Evolutionary conservation across 2,797 vertebrate genomes (phyloP).

Genomic region (Lates japonicus): DNA sequence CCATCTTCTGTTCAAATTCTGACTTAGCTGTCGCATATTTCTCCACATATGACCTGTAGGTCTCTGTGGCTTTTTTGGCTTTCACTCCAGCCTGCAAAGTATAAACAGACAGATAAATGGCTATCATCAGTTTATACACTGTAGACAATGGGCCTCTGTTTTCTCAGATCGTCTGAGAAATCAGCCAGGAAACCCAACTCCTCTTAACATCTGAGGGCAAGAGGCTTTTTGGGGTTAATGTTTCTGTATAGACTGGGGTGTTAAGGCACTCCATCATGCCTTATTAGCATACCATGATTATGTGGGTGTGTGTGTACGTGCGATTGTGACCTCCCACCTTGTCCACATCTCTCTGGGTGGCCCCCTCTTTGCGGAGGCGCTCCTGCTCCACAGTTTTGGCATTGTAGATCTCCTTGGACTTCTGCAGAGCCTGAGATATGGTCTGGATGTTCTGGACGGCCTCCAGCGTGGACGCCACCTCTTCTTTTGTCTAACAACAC

Average conservation of each 20-base stretch:
- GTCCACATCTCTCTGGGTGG: constrained; percentile 95
- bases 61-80: constrained; percentile 97
- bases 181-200: constrained; percentile 13
- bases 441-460: constrained; percentile 97
- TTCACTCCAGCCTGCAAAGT: constrained; percentile 92
- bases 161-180: constrained; percentile 42
- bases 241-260: constrained; percentile 33
- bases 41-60: constrained; percentile 95
- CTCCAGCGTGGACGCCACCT: constrained; percentile 96
- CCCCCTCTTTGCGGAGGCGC: constrained; percentile 96
- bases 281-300: constrained; percentile 57
- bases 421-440: constrained; percentile 94
- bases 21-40: constrained; percentile 95
- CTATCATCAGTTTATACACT: constrained; percentile 20
- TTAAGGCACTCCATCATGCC: constrained; percentile 59
- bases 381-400: constrained; percentile 95
- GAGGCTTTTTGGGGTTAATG: constrained; percentile 33
- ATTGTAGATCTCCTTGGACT: constrained; percentile 97
- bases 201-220: constrained; percentile 40
- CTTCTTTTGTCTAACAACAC: constrained; percentile 93
- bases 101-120: constrained; percentile 57
- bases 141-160: constrained; percentile 49
- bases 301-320: constrained; percentile 13
- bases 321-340: constrained; percentile 87
- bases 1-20: constrained; percentile 98